Evolutionary conservation across 2,888 invertebrate species (phyloP), one percentile per base, ranked within the genome.

Genomic region (Volucella inanis): DNA sequence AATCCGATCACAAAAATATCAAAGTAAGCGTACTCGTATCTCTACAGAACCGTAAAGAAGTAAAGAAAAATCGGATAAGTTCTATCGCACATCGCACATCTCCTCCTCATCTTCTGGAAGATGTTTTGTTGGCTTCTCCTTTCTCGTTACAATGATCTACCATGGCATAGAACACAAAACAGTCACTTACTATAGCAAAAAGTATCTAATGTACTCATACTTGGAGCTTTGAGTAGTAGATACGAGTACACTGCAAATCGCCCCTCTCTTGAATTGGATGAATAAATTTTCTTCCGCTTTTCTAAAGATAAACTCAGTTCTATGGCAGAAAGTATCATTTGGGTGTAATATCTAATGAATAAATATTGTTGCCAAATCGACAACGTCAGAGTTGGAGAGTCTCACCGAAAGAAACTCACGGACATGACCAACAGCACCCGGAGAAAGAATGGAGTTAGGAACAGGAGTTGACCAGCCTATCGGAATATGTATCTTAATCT

Each of bases 401-500:
- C 31, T 31, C 31, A 31, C 72, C 67, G 72, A 57, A 64, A 39
- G 39, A 57, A 10, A 52, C 18, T 47, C 54, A 43, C 8, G 38
- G 15, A 43, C 75, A 41, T 14, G 59, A 50, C 14, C 49, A 0
- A n/a, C 3, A 38, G 10, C 38, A 3, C 45, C 18, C n/a, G n/a
- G 15, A 22, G 47, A 45, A 45, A 55, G 31, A 62, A 62, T 45
- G 49, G 49, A 80, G 67, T 61, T 47, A 14, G 45, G 47, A 68
- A 61, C 61, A 84, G 74, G 68, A 84, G 79, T 84, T 84, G 61
- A 67, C 70, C 61, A 52, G 84, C 75, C 65, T 84, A 84, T 84
- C 84, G 61, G 75, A 65, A 84, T 75, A 76, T 84, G 84, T 84
- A 85, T 85, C 85, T 85, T 76, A 81, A 85, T 85, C 85, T 81